Evolutionary conservation across 2,113 vertebrate genomes (phyloP).

Genomic region (Lichenostomus cassidix): DNA sequence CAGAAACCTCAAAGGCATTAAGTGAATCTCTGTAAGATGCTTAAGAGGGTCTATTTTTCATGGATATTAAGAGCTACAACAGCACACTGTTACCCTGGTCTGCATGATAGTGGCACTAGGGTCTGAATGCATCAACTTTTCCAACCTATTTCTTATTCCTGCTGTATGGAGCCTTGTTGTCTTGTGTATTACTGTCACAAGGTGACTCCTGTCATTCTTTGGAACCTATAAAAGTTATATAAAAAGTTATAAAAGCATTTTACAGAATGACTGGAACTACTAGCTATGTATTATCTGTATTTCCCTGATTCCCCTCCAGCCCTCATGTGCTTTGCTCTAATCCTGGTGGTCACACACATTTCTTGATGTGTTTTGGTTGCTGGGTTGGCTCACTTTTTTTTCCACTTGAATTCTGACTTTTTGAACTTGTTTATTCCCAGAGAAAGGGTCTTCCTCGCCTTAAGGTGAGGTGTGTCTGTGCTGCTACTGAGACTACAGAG

Average conservation of each 20-base stretch:
- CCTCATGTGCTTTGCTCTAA: rapidly evolving
- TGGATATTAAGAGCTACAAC: not conserved
- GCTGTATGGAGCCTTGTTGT: not conserved
- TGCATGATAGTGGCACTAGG: not conserved
- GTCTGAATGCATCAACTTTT: not conserved
- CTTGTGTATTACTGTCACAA: not conserved
- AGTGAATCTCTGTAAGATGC: not conserved
- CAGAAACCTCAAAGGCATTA: not conserved
- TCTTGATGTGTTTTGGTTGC: not conserved
- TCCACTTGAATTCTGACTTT: not conserved
- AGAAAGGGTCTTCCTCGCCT: not conserved
- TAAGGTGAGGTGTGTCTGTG: not conserved
- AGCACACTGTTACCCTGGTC: not conserved
- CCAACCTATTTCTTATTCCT: not conserved
- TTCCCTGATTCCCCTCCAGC: not conserved
- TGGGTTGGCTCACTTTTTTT: not conserved
- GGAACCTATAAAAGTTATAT: not conserved
- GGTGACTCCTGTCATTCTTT: not conserved
- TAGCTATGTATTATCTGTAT: not conserved
- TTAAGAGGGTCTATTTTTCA: not conserved
- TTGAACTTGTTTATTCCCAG: not conserved
- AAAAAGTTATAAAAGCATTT: not conserved
- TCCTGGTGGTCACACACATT: not conserved
- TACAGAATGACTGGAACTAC: not conserved
- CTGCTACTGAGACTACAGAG: not conserved